Conservation (phyloP, 2,113 vertebrate species). For the Morone saxatilis region DNA sequence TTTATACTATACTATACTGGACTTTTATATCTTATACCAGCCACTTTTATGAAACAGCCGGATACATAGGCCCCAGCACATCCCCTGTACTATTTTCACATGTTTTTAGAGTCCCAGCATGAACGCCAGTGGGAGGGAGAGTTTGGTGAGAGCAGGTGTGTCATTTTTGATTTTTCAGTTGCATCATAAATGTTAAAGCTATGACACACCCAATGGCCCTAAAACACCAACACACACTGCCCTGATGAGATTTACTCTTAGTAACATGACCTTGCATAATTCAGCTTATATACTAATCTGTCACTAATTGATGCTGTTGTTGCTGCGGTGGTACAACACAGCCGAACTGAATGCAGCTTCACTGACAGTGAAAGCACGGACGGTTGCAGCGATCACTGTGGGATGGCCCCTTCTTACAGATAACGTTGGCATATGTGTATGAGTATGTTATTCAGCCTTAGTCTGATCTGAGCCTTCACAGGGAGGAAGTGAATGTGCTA, state of each 20-base stretch:
- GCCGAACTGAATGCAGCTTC: neutral
- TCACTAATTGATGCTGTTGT: neutral
- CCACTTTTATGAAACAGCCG: too few species aligned
- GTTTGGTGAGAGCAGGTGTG: neutral
- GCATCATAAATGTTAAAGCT: neutral
- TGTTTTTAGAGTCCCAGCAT: neutral
- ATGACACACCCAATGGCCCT: neutral
- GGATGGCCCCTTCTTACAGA: neutral
- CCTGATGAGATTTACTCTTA: constrained; percentile 21
- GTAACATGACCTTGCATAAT: neutral
- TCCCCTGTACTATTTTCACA: neutral
- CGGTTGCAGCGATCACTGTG: neutral
- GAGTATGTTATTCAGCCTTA: neutral
- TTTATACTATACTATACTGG: too few species aligned
- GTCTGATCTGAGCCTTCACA: too few species aligned
- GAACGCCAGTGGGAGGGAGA: neutral
- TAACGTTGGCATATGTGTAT: neutral
- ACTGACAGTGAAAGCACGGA: neutral
- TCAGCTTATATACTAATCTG: neutral
- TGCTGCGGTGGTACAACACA: neutral
- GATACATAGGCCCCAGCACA: too few species aligned
- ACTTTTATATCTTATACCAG: too few species aligned
- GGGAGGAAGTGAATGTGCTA: neutral
- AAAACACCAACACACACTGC: neutral
- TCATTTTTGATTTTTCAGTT: neutral